phyloP scores from a whole-genome alignment of 2,888 invertebrate genomes.

The Tenodera sinensis region DNA sequence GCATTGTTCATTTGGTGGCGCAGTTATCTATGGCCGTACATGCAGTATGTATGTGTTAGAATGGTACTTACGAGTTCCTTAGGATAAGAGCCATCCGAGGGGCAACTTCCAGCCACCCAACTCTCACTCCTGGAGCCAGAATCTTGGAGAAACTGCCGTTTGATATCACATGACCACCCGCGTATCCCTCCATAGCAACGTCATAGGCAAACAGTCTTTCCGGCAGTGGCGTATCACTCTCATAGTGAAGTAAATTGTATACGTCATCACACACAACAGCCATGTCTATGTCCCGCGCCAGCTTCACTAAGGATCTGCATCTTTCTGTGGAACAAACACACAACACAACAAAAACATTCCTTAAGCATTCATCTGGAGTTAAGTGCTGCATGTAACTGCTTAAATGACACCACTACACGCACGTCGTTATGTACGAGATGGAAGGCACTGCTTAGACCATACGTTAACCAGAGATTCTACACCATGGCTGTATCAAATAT shows the following conservation, averaged over 20 bases:
- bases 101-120: conserved; percentile 62
- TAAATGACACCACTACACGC: no score
- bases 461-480: no score
- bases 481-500: no score
- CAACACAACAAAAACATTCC: not conserved
- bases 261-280: conserved; percentile 59
- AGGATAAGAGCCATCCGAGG: conserved; percentile 44
- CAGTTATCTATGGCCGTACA: no score
- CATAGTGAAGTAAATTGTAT: conserved; percentile 57
- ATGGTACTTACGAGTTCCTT: conserved; percentile 41
- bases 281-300: conserved; percentile 48
- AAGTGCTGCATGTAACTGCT: no score
- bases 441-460: no score
- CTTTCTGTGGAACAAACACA: not conserved
- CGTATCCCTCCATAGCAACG: conserved; percentile 42
- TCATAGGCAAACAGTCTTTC: conserved; percentile 52
- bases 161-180: conserved; percentile 56
- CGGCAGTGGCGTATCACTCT: conserved; percentile 42
- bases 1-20: no score
- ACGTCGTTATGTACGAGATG: no score
- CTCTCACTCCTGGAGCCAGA: conserved; percentile 57
- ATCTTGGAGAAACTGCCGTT: conserved; percentile 64
- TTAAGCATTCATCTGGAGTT: no score
- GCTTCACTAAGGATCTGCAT: conserved; percentile 40
- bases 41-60: not conserved